Conservation (phyloP, 2,797 vertebrate genomes). For the Xenops minutus region DNA sequence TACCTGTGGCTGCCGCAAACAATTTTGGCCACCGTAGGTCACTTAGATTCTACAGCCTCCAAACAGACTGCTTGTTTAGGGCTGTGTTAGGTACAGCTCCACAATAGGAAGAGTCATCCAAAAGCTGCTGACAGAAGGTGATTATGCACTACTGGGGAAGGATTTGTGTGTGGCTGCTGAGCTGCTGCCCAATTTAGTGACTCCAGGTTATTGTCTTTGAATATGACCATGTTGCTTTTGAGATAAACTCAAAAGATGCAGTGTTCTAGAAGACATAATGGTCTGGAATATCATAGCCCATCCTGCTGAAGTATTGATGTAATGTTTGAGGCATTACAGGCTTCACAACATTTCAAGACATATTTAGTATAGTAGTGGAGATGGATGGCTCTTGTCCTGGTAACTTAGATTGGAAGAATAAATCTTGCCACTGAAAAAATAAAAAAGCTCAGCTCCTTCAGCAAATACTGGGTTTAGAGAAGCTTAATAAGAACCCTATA, state of each 20-base stretch:
- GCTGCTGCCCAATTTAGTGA: background rate
- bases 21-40: accelerated
- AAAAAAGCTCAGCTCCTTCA: background rate
- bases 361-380: background rate
- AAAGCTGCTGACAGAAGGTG: background rate
- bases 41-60: background rate
- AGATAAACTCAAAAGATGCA: background rate
- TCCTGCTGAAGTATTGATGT: background rate
- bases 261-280: background rate
- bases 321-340: background rate
- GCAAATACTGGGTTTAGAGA: background rate
- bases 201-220: background rate
- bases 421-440: background rate
- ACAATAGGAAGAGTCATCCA: background rate
- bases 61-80: background rate
- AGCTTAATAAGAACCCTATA: background rate
- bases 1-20: background rate
- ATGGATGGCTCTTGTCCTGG: background rate
- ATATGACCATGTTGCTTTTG: background rate
- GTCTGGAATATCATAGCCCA: background rate
- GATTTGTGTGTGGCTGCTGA: background rate
- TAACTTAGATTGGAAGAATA: background rate
- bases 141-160: background rate
- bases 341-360: background rate
- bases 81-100: accelerated